Percentiles rank a stretch among this genome's conserved stretches.
Conservation (phyloP, 2,113 vertebrate species). For the Poeciliopsis turrubarensis region DNA sequence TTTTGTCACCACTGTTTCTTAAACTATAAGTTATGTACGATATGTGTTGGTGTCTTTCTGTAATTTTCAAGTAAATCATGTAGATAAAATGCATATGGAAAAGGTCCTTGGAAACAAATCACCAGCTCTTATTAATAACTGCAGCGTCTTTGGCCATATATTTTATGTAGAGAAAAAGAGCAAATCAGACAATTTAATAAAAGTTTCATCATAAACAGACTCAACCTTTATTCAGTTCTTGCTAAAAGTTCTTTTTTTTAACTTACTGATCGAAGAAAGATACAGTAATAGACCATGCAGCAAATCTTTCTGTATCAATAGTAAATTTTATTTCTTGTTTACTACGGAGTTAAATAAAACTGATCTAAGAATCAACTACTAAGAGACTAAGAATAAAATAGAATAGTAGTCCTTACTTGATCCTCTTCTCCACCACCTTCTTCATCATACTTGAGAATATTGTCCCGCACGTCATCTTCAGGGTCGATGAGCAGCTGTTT, state of each 20-base stretch:
- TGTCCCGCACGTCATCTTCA: slow-evolving; percentile 95
- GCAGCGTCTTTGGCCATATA: background rate
- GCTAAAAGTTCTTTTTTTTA: background rate
- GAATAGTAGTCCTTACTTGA: slow-evolving; percentile 83
- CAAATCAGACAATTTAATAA: background rate
- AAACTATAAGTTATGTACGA: no score
- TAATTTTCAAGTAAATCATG: background rate
- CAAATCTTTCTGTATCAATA: background rate
- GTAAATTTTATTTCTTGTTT: background rate
- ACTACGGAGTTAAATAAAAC: background rate
- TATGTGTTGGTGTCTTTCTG: no score
- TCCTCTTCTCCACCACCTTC: slow-evolving; percentile 99
- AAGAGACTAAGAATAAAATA: background rate
- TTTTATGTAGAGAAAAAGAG: background rate
- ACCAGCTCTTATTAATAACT: background rate
- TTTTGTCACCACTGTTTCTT: no score
- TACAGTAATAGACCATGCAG: background rate
- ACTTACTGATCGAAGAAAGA: background rate
- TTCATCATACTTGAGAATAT: slow-evolving; percentile 98
- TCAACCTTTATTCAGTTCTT: background rate
- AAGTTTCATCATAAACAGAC: background rate
- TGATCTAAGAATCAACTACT: background rate
- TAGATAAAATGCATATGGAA: background rate
- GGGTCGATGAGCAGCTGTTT: slow-evolving; percentile 97
- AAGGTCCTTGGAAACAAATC: background rate